Evolutionary conservation across 2,888 invertebrate species (phyloP).

Genomic region (Gandaritis pyraliata): DNA sequence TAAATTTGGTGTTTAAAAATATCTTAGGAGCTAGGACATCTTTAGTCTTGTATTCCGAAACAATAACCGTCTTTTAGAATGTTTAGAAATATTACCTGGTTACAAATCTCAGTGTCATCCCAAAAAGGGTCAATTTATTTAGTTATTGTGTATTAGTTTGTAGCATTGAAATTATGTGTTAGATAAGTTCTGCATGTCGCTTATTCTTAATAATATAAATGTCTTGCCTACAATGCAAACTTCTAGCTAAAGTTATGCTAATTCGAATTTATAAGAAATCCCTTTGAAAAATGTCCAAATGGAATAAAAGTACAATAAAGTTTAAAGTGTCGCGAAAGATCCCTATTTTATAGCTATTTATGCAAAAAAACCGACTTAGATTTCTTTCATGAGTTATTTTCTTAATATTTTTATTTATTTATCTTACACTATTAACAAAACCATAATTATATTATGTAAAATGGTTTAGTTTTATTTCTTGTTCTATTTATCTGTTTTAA

Average conservation of each 20-base stretch:
- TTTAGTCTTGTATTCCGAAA: too few relatives aligned
- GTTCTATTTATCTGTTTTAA: too few relatives aligned
- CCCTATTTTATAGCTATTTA: constrained; percentile 3
- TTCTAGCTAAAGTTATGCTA: not conserved
- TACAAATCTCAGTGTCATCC: not conserved
- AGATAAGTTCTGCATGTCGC: not conserved
- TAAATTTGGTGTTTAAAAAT: too few relatives aligned
- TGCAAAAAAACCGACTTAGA: not conserved
- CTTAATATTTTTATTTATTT: too few relatives aligned
- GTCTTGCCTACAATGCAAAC: not conserved
- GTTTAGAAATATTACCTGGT: not conserved
- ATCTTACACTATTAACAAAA: too few relatives aligned
- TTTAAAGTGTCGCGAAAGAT: not conserved
- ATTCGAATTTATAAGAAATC: constrained; percentile 2
- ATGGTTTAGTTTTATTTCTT: too few relatives aligned
- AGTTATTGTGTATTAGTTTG: constrained; percentile 1
- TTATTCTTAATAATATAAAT: not conserved
- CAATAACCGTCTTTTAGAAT: too few relatives aligned
- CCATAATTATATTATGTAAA: too few relatives aligned
- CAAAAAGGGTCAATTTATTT: constrained; percentile 2
- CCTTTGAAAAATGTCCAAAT: not conserved
- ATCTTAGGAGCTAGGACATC: too few relatives aligned
- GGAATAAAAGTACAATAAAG: constrained; percentile 3
- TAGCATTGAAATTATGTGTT: not conserved
- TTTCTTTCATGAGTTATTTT: too few relatives aligned